Conservation (phyloP, 2,797 vertebrate species). For the Bradypodion pumilum region DNA sequence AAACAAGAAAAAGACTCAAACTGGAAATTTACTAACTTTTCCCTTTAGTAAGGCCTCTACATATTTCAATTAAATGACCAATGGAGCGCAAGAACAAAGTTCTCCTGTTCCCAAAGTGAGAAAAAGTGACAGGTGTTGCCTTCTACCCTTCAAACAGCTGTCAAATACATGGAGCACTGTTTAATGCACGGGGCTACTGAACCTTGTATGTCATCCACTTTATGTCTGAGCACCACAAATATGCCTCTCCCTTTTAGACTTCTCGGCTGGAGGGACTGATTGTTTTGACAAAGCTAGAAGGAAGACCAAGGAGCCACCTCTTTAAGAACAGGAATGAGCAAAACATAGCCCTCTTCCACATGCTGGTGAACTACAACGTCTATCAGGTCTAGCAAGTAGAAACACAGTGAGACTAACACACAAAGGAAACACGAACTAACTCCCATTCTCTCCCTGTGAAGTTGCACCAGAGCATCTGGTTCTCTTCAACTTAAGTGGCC, state of each 20-base stretch:
- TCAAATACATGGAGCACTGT: neutral
- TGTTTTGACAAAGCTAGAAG: neutral
- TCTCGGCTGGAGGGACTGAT: neutral
- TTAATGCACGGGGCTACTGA: neutral
- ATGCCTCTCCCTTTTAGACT: neutral
- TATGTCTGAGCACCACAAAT: neutral
- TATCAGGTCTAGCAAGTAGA: too few relatives aligned
- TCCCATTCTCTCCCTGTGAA: too few relatives aligned
- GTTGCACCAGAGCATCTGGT: too few relatives aligned
- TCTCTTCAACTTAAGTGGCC: too few relatives aligned
- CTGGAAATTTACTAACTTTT: neutral
- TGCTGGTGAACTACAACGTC: too few relatives aligned
- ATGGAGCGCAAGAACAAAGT: neutral
- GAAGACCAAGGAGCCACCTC: neutral
- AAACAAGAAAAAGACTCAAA: neutral
- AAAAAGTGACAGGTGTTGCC: neutral
- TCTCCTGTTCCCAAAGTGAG: neutral
- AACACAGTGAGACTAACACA: too few relatives aligned
- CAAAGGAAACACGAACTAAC: too few relatives aligned
- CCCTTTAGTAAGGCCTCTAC: neutral
- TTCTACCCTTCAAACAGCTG: neutral
- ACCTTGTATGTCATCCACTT: neutral
- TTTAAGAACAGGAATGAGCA: too few relatives aligned
- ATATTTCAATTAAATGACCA: neutral
- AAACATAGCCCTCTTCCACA: too few relatives aligned